A percentile compares a stretch with the other conserved stretches of the same genome.
Evolutionary conservation across 2,113 vertebrate genomes (phyloP).

Genomic region (Daboia siamensis): DNA sequence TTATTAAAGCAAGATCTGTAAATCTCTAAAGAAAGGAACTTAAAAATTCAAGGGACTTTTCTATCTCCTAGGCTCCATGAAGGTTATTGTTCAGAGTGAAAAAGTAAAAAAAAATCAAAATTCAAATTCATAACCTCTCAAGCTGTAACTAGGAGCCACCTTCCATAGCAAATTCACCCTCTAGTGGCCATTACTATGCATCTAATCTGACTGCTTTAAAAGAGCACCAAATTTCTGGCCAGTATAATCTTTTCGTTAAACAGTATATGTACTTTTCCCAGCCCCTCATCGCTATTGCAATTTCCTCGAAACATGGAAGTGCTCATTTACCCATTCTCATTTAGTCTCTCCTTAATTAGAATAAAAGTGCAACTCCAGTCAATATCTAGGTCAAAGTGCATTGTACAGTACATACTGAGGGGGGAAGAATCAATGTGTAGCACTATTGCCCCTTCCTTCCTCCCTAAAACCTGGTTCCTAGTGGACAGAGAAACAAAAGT

Average conservation of each 20-base stretch:
- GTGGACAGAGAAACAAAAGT: neutral
- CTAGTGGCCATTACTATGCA: conserved; percentile 8
- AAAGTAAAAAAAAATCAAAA: neutral
- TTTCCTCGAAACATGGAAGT: neutral
- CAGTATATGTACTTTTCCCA: neutral
- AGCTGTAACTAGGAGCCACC: neutral
- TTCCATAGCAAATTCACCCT: neutral
- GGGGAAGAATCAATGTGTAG: neutral
- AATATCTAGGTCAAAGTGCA: conserved; percentile 44
- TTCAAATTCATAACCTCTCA: neutral
- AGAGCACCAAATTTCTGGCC: neutral
- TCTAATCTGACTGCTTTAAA: neutral
- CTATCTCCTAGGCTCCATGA: neutral
- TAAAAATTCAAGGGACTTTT: neutral
- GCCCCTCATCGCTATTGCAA: neutral
- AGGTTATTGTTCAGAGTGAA: neutral
- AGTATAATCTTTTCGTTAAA: neutral
- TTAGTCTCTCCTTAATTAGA: too few species aligned
- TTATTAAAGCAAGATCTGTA: neutral
- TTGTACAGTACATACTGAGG: neutral
- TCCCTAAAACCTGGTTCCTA: neutral
- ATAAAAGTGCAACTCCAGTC: conserved; percentile 29
- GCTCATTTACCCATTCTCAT: neutral
- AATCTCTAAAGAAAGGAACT: neutral
- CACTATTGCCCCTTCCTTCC: neutral